Evolutionary conservation across 1,140 invertebrate species (phyloP).

Genomic region (Ladona fulva): DNA sequence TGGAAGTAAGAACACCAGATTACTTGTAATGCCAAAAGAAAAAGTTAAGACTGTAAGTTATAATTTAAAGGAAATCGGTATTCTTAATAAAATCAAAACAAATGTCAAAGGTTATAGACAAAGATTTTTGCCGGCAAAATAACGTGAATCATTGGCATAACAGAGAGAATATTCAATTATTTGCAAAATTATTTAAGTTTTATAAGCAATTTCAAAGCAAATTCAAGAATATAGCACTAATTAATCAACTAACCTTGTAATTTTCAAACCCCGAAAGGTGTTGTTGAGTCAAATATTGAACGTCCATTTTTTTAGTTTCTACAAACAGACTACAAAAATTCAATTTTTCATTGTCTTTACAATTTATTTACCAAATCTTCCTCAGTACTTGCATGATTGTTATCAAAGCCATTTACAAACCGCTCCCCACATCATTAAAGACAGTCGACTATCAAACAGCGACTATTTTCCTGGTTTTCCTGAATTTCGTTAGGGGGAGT

Average conservation of each 20-base stretch:
- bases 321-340: background rate
- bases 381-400: background rate
- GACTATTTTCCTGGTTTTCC: background rate
- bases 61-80: no score
- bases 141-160: no score
- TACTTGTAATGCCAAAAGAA: no score
- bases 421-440: background rate
- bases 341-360: background rate
- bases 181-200: background rate
- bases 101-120: no score
- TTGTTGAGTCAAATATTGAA: constrained; percentile 62
- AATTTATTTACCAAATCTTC: background rate
- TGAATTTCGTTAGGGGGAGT: background rate
- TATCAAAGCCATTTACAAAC: background rate
- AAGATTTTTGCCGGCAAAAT: no score
- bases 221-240: background rate
- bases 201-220: background rate
- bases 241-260: constrained; percentile 65
- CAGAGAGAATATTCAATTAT: no score
- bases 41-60: no score
- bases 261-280: constrained; percentile 83
- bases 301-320: background rate
- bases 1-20: no score
- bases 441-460: background rate
- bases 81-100: no score